These are phyloP conservation scores for Trigoniulus corallinus DNA, from an alignment of 1,140 invertebrate genomes.

Conservation along the genomic window DNA sequence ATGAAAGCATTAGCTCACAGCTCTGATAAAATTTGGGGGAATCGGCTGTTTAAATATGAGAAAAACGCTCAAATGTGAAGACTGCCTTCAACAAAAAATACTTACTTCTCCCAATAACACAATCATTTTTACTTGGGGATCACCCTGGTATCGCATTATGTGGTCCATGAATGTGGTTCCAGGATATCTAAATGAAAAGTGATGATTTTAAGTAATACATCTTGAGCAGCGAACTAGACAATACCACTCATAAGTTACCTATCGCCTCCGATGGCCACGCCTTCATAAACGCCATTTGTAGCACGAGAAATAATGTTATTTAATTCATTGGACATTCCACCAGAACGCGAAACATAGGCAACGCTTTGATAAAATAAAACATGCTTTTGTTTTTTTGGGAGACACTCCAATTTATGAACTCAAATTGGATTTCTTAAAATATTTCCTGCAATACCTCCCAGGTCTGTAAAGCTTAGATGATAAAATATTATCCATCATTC, in stretches of 20 bases:
- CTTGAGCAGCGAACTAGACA: no score
- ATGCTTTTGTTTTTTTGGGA: slow-evolving; percentile 1
- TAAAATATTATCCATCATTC: slow-evolving; percentile 99
- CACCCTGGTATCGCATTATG: slow-evolving; percentile 62
- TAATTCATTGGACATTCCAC: slow-evolving; percentile 98
- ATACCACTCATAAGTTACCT: slow-evolving; percentile 36
- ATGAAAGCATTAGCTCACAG: no score
- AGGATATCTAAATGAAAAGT: slow-evolving; percentile 49
- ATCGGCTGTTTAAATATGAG: background rate
- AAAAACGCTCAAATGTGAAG: background rate
- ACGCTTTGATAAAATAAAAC: slow-evolving; percentile 46
- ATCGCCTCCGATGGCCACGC: slow-evolving; percentile 98
- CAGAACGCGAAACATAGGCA: slow-evolving; percentile 94
- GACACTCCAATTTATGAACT: background rate
- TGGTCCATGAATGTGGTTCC: slow-evolving; percentile 98
- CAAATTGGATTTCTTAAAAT: slow-evolving; percentile 1
- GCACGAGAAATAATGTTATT: slow-evolving; percentile 97
- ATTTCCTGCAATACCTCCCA: slow-evolving; percentile 47
- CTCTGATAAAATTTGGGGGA: no score
- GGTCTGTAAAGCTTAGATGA: slow-evolving; percentile 92
- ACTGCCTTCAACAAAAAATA: background rate
- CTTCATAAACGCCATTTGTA: slow-evolving; percentile 93
- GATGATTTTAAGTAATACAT: no score
- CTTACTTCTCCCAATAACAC: slow-evolving; percentile 75
- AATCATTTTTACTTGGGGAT: slow-evolving; percentile 65